Evolutionary conservation across 2,888 invertebrate species (phyloP), one percentile per base, ranked within the genome.

Genomic region (Maniola hyperantus): DNA sequence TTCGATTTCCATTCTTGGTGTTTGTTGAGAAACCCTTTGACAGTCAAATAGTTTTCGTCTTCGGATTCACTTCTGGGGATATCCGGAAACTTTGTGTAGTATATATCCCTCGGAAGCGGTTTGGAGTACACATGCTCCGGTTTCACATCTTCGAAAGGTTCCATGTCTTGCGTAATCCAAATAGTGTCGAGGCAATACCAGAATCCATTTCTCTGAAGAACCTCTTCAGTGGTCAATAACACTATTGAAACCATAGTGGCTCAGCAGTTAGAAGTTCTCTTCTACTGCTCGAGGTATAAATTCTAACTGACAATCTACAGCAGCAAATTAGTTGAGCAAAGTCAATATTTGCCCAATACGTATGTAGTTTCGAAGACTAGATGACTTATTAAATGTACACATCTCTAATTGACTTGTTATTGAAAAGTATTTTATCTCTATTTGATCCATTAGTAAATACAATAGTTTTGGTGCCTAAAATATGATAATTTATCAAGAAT

Each of bases 1-100:
- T 88, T 91, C 1, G 85, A 81, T 76, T 85, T 86, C 89, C 91
- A 89, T 70, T 89, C 83, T 50, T 76, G 73, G 67, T 90, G 85
- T 77, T 91, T 91, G 36, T 67, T 79, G 73, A 75, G 77, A 74
- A 91, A 91, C 42, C 89, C 91, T 39, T 76, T 82, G 7, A 91
- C 71, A 58, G 85, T 87, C 48, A 90, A 70, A 1, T 89, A 83
- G 66, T 80, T 86, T 71, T 91, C 91, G 39, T 91, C 92, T 64
- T 92, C 92, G 0, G 91, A 91, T 76, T 91, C 91, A 72, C 92
- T 91, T 77, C 91, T 80, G 0, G 86, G 84, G 80, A 92, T 89
- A 54, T 91, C 91, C 1, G 91, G 91, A 70, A 81, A 82, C 71
- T 84, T 89, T 0, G 88, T 78, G 68, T 92, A 91, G 67, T 91